phyloP scores from a whole-genome alignment of 64 coral and sea anemone species.

The Montipora sp. region DNA sequence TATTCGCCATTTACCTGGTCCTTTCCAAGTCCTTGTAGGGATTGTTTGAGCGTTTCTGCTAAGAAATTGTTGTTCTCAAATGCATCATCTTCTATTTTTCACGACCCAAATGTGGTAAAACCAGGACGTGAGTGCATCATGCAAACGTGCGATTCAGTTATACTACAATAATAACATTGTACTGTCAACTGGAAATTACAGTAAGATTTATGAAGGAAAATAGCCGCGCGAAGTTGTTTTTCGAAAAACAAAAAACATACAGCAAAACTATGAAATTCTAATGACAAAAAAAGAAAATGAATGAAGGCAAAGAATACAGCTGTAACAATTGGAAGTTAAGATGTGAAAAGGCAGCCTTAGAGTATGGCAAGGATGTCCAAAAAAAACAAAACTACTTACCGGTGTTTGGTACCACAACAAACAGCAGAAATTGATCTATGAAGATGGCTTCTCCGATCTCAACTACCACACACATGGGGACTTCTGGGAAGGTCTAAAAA shows the following conservation, averaged over 20 bases:
- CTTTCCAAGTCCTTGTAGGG: no score
- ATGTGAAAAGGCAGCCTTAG: not conserved
- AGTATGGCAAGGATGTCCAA: no score
- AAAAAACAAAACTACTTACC: no score
- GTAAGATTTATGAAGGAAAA: not conserved
- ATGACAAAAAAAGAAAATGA: not conserved
- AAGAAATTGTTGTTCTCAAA: no score
- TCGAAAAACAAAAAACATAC: not conserved
- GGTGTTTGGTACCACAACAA: no score
- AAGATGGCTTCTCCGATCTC: not conserved
- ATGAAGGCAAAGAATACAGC: not conserved
- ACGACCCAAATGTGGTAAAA: no score
- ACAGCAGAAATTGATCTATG: not conserved
- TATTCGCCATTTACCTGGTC: no score
- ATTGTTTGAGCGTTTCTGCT: no score
- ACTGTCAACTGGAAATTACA: not conserved
- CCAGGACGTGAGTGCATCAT: no score
- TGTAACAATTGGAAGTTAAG: not conserved
- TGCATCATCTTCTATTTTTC: no score
- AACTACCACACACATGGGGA: not conserved
- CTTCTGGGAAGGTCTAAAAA: no score
- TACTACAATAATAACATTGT: not conserved
- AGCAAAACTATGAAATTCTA: conserved; percentile 1
- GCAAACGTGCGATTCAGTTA: no score
- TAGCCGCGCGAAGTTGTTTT: not conserved